Evolutionary conservation across 2,888 invertebrate species (phyloP).

Genomic region (Aromia moschata): DNA sequence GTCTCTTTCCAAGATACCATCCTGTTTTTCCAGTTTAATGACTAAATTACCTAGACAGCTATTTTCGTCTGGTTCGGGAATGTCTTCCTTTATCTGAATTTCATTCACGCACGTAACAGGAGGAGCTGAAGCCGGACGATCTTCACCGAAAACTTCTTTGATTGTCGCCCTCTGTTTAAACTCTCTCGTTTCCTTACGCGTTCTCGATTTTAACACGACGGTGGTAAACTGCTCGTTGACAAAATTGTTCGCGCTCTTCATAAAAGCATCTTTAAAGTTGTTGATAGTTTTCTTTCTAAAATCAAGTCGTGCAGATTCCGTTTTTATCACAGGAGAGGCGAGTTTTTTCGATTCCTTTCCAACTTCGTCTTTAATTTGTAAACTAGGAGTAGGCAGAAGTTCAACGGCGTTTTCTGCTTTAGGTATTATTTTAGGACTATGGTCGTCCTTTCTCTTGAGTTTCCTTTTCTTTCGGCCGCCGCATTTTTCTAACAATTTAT

Average conservation of each 20-base stretch:
- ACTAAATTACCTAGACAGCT: slow-evolving; percentile 35
- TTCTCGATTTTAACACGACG: slow-evolving; percentile 76
- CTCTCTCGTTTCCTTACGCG: slow-evolving; percentile 78
- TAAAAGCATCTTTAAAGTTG: slow-evolving; percentile 73
- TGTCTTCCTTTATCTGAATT: slow-evolving; percentile 44
- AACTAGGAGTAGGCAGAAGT: slow-evolving; percentile 72
- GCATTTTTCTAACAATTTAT: slow-evolving; percentile 73
- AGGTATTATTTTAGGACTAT: slow-evolving; percentile 67
- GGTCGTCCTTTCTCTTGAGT: slow-evolving; percentile 67
- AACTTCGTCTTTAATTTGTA: slow-evolving; percentile 64
- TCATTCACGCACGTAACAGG: slow-evolving; percentile 71
- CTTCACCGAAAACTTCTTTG: slow-evolving; percentile 83
- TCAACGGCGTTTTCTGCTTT: slow-evolving; percentile 68
- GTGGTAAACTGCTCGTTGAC: slow-evolving; percentile 74
- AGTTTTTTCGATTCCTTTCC: slow-evolving; percentile 59
- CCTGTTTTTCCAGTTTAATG: slow-evolving; percentile 33
- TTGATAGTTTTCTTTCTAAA: slow-evolving; percentile 76
- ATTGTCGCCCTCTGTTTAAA: slow-evolving; percentile 80
- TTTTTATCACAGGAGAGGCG: slow-evolving; percentile 59
- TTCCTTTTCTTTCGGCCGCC: slow-evolving; percentile 67
- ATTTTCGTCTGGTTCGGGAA: slow-evolving; percentile 23
- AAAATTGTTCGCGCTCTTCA: slow-evolving; percentile 69
- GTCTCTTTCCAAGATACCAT: slow-evolving; percentile 55
- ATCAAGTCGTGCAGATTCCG: slow-evolving; percentile 70
- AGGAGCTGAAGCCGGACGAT: slow-evolving; percentile 84